These are phyloP conservation scores for Hippasteria phrygiana DNA, from an alignment of 53 echinoderm and acorn worm genomes.

Conservation along the genomic window DNA sequence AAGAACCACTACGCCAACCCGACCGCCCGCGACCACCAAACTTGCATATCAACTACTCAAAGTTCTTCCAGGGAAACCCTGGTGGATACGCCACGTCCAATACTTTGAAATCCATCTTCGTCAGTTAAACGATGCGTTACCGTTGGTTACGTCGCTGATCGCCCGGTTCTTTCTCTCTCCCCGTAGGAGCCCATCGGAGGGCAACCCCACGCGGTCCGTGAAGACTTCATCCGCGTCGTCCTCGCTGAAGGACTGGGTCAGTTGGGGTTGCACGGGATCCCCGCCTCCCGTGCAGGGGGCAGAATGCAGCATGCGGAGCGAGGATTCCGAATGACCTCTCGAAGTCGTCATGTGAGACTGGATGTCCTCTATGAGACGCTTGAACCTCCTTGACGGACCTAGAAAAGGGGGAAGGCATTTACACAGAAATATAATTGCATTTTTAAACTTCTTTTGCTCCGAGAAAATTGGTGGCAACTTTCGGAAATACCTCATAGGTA, in stretches of 20 bases:
- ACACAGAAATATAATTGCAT: too few species aligned
- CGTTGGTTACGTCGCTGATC: conserved; percentile 72
- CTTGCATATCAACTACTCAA: too few species aligned
- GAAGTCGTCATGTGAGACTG: conserved; percentile 90
- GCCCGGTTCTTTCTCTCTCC: conserved; percentile 67
- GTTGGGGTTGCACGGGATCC: conserved; percentile 68
- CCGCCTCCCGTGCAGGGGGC: conserved; percentile 72
- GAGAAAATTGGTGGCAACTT: too few species aligned
- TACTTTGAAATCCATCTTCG: not conserved
- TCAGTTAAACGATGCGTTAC: conserved; percentile 46
- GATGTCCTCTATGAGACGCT: conserved; percentile 88
- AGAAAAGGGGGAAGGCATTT: not conserved
- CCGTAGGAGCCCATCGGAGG: conserved; percentile 64
- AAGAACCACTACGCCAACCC: too few species aligned
- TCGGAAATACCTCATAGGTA: too few species aligned
- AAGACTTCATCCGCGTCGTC: conserved; percentile 92
- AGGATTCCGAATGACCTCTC: conserved; percentile 78
- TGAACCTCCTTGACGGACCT: conserved; percentile 94
- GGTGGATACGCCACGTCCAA: not conserved
- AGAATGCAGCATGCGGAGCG: conserved; percentile 78
- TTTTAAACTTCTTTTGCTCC: too few species aligned
- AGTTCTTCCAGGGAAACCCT: not conserved
- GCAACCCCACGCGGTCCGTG: conserved; percentile 62
- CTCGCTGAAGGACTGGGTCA: conserved; percentile 82
- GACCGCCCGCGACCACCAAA: too few species aligned